Base-by-base conservation (phyloP, 2,888 invertebrate species). In the Venustoraphidia nigricollis region DNA sequence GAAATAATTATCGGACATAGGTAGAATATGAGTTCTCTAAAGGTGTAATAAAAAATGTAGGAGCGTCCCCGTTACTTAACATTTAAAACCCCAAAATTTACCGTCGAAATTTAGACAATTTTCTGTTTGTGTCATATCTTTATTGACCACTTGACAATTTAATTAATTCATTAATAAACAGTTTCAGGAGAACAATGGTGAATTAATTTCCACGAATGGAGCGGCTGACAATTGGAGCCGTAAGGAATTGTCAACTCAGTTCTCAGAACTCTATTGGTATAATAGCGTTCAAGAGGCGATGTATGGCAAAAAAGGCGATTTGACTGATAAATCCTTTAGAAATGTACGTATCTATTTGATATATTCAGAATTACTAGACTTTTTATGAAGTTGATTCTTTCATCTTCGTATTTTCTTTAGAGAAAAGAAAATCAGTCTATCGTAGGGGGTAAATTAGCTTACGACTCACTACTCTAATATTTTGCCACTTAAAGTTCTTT, bases 261-360 rank as follows among this genome's bases (percentile, higher is more conserved):
- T 86, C 70, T 77, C 78, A 53, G 84, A 87, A 64, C 77, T 89
- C 59, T 83, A 83, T 66, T 87, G 87, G 86, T 74, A 88, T 58
- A 80, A 79, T 57, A 78, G 81, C 59, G 79, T 87, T 58, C 85
- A 86, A 64, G 82, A 82, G 67, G 75, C 81, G 60, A 77, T 83
- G 55, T 83, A 83, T 66, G 79, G 79, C 64, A 83, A 80, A 69
- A 80, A 81, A 59, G 80, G 81, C 63, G 81, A 77, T 60, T 66
- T 81, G 54, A 71, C 77, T 53, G 80, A 79, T 59, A 76, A 78
- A 65, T 76, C 77, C 60, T 67, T 82, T 59, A 73, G 82, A 64
- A 76, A 75, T 71, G 83, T 83, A 60, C 68, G 72, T 63, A 52
- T 41, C 17, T 46, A 3, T 41, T 11, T 17, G n/a, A 14, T 10